Base-by-base conservation (phyloP, 2,888 invertebrate species). In the Oscheius myriophilus region DNA sequence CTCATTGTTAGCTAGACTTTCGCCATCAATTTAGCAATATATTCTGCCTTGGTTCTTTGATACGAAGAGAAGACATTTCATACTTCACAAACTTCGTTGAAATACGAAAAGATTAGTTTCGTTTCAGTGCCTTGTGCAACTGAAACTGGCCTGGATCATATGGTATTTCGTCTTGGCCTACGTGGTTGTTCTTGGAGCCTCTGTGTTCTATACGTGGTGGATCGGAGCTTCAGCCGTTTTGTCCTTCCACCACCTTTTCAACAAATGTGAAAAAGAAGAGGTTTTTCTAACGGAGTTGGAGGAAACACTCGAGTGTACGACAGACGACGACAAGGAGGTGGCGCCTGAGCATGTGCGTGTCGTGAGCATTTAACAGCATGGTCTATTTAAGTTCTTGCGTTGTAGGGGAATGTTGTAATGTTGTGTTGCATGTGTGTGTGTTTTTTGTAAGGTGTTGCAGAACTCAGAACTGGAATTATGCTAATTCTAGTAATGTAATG, bases 241-340 rank as follows among this genome's bases (percentile, higher is more conserved):
- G n/a, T 70, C 70, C 26, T 84, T 84, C 66, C 75, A 78, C 61
- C 43, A 59, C 0, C 78, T 81, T 39, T 84, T 84, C 70, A 59
- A 71, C 23, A 61, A 67, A 9, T 70, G 80, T 3, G 76, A 81
- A n/a, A 81, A 79, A 41, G 78, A 76, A 63, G 78, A 78, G 26
- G 49, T 67, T 26, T 78, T 67, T 53, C 67, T 78, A 43, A 69
- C 70, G n/a, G 65, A 74, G 45, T 42, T 78, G 43, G 78, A 78
- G 52, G 58, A 65, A 14, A 70, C 62, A 16, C 70, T 74, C 33
- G 64, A 72, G 45, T 78, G 78, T 65, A 70, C 67, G 46, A 70
- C 72, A n/a, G 78, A 78, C 65, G 75, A 78, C 41, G 78, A 78
- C 67, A 69, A 63, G 63, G 78, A 78, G 74, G 78, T 75, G 55